Evolutionary conservation across 2,888 invertebrate species (phyloP), one percentile per base, ranked within the genome.

Genomic region (Hirtodrosophila confusa): DNA sequence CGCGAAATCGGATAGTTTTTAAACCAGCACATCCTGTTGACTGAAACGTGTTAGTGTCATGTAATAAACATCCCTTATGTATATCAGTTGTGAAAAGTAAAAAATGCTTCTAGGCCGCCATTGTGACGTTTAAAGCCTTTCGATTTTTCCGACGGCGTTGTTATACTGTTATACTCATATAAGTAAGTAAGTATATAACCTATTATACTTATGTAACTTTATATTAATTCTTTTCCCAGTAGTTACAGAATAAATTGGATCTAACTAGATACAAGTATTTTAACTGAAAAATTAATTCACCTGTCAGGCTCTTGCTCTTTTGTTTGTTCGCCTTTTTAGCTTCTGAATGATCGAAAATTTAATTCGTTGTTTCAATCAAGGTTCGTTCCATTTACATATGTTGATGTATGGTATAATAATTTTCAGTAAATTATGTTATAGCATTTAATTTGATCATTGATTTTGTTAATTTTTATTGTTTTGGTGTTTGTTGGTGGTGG

Each of bases 221-320:
- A 10, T 45, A 40, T 35, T 11, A 45, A 35, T 40, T 35, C 12
- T 7, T 43, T 11, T 10, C 2, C 29, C n/a, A 8, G 4, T 44
- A 11, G 10, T 45, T 11, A 33, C 36, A 17, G 7, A 12, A 2
- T 31, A 36, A 36, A 6, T 31, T 35, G 23, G 36, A 47, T 12
- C 43, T 35, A 49, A 49, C 54, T 48, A 27, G 33, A 35, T 12
- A 55, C n/a, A 49, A 55, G n/a, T 49, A 39, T n/a, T 55, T 50
- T 9, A 49, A 37, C 56, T 61, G 37, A 36, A 29, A 50, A 31
- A 48, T 49, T 67, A 62, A 89, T 94, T 96, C 96, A 97, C 96
- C 96, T 94, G 96, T 93, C 93, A 96, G 93, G 92, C 96, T 97
- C 94, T 97, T 97, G 94, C 96, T 96, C 94, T 96, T 95, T 94